These are phyloP conservation scores for Nemotelus pantherinus DNA, from an alignment of 2,888 invertebrate species.

Conservation along the genomic window DNA sequence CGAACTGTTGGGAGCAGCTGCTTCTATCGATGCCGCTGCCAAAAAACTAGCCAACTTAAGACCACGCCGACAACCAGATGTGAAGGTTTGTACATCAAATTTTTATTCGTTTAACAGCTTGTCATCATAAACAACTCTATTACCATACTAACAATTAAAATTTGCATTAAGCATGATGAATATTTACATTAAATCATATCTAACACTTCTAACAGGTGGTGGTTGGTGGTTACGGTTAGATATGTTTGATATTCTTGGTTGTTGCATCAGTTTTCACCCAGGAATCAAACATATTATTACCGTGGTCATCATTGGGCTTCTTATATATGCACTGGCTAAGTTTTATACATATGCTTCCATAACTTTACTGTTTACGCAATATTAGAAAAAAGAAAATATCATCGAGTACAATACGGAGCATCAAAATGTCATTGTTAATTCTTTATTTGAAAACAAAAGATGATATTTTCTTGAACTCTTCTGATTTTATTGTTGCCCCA, in stretches of 20 bases:
- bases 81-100: constrained; percentile 70
- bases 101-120: not conserved
- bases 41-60: constrained; percentile 91
- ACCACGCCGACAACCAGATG: constrained; percentile 77
- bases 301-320: constrained; percentile 67
- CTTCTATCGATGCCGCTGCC: constrained; percentile 97
- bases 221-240: constrained; percentile 76
- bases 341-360: too few species aligned
- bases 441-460: too few species aligned
- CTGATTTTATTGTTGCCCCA: too few species aligned
- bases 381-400: too few species aligned
- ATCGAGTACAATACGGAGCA: too few species aligned
- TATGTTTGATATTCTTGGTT: constrained; percentile 99
- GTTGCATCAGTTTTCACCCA: constrained; percentile 87
- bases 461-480: too few species aligned
- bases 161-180: constrained; percentile 28
- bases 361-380: too few species aligned
- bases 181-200: not conserved
- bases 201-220: constrained; percentile 46
- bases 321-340: constrained; percentile 25
- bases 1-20: constrained; percentile 95
- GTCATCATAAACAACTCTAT: not conserved
- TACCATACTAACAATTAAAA: constrained; percentile 36
- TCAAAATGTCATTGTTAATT: too few species aligned
- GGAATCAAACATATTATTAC: constrained; percentile 99